phyloP scores from a whole-genome alignment of 2,113 vertebrate genomes.

The Cricetomys ansorgei region DNA sequence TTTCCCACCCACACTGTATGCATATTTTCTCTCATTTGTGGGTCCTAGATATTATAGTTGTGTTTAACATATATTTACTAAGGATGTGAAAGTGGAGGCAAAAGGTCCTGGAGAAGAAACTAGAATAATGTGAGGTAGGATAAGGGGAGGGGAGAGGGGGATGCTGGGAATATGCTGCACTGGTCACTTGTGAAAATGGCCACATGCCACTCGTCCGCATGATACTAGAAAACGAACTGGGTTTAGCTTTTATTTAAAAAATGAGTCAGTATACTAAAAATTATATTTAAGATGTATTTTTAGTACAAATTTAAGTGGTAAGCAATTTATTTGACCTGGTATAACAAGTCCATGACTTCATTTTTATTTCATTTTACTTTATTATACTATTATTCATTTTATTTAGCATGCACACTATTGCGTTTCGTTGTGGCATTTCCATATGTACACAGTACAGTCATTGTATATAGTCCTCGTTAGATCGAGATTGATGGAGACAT shows the following conservation, averaged over 20 bases:
- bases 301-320: neutral
- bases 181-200: neutral
- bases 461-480: neutral
- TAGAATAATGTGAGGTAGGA: neutral
- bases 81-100: neutral
- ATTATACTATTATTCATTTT: neutral
- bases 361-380: neutral
- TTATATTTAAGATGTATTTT: neutral
- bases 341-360: neutral
- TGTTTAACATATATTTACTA: neutral
- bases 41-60: neutral
- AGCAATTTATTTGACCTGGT: neutral
- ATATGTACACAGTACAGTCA: neutral
- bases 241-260: neutral
- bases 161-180: no score
- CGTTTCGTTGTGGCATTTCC: neutral
- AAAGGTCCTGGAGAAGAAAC: neutral
- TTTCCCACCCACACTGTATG: neutral
- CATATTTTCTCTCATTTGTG: neutral
- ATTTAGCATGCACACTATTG: neutral
- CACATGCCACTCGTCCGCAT: neutral
- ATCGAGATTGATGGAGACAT: neutral
- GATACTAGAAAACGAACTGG: neutral
- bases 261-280: neutral
- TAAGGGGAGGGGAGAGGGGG: neutral